Evolutionary conservation across 1,140 invertebrate genomes (phyloP), one percentile per base, ranked within the genome.

Genomic region (Drosophila sturtevanti): DNA sequence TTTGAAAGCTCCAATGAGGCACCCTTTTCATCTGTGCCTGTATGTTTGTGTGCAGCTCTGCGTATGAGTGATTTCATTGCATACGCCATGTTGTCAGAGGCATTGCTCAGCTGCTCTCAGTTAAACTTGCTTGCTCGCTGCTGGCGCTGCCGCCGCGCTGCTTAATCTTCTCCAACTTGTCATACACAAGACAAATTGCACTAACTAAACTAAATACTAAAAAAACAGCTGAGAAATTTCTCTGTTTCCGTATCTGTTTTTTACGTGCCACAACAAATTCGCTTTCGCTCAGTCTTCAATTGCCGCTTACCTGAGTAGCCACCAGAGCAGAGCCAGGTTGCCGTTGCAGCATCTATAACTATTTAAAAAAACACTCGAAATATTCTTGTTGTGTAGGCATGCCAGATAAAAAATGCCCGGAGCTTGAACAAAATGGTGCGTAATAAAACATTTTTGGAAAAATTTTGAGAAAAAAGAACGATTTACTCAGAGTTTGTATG

Each of bases 381-480:
- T 6, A 48, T 48, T 48, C 41, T n/a, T 16, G 11, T n/a, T 48
- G 16, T 21, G 18, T 65, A 65, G 75, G 22, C 35, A 89, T 89
- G 84, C 85, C 77, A 64, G 77, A 89, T 77, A 89, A 76, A 56
- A 89, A 89, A 77, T 80, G 84, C 72, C 21, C 63, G 12, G 68
- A 72, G 14, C 27, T 38, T 21, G 67, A 87, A 41, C 67, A 72
- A 68, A 74, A 77, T 84, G 85, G 84, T 89, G 70, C 54, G 84
- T 89, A 89, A 65, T 51, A 34, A 34, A 48, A 48, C 16, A 48
- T 18, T 74, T 58, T 70, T n/a, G 27, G 21, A 31, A 44, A 61
- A 35, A 41, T 55, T 44, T 27, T 54, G 35, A 7, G 31, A 37
- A 65, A 27, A 12, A n/a, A 52, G 22, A 44, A 37, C n/a, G 11